Evolutionary conservation across 2,888 invertebrate species (phyloP), one percentile per base, ranked within the genome.

Genomic region (Marasmarcha lunaedactyla): DNA sequence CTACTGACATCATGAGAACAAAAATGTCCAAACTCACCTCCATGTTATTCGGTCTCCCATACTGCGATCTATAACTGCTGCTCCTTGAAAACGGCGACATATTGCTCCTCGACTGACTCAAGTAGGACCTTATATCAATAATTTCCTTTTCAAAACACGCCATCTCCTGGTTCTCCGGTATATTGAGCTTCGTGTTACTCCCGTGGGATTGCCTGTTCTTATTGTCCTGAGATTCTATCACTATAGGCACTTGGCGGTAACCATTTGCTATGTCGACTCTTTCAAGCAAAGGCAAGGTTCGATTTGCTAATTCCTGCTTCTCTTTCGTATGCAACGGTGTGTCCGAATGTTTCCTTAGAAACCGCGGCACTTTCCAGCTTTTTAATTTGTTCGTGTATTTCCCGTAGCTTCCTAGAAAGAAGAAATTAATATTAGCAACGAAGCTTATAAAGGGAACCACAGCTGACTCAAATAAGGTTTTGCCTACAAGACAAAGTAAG

Each of bases 51-150:
- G 86, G 84, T 57, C 88, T 73, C 13, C 89, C 88, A 50, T 89
- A 89, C 53, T 90, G 89, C 5, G 90, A 89, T 41, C 89, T 79
- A 60, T 89, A 90, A 65, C 90, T 90, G 55, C 90, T 89, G 40
- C 88, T 88, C 51, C 90, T 79, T 2, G 88, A 88, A 50, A 90
- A 90, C 1, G 89, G 88, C 9, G 89, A 86, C 61, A 90, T 88
- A 55, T 90, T 90, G 59, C 90, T 89, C 45, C 90, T 73, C 1
- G 90, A 90, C 58, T 90, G 90, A 51, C 90, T 90, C 46, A 90
- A 85, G 54, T 90, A 90, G 9, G 90, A 90, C 49, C 90, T 85
- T 33, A 90, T 88, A 54, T 90, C 90, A 43, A 90, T 88, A 15
- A 88, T 86, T 55, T 90, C 90, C 45, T 70, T 78, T 46, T 88